Evolutionary conservation across 2,888 invertebrate genomes (phyloP).

Genomic region (Ophion ventricosus): DNA sequence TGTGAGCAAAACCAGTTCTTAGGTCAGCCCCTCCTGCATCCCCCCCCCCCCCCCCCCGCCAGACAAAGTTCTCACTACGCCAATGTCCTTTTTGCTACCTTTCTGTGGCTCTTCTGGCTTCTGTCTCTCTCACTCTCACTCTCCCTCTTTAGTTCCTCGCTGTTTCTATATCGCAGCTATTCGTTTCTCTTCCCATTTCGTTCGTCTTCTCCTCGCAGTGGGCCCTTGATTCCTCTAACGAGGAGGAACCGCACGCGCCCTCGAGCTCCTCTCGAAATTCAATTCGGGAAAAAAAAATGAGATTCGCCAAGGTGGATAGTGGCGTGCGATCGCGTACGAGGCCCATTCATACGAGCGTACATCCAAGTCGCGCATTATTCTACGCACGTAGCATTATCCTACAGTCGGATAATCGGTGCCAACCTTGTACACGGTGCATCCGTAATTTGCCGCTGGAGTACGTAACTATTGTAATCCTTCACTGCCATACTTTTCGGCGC

Average conservation of each 20-base stretch:
- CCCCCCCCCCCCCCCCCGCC: slow-evolving; percentile 25
- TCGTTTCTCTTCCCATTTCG: slow-evolving; percentile 34
- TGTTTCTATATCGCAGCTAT: slow-evolving; percentile 32
- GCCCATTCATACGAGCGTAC: background rate
- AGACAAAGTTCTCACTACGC: too few species aligned
- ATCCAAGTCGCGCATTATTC: slow-evolving; percentile 29
- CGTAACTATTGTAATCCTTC: background rate
- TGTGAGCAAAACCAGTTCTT: too few species aligned
- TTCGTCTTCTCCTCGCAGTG: slow-evolving; percentile 28
- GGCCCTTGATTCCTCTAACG: slow-evolving; percentile 62
- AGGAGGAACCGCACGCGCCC: slow-evolving; percentile 69
- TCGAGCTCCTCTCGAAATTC: slow-evolving; percentile 65
- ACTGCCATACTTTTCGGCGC: background rate
- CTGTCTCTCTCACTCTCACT: slow-evolving; percentile 32
- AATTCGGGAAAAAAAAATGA: slow-evolving; percentile 63
- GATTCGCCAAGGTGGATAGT: slow-evolving; percentile 27
- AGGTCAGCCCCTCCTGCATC: slow-evolving; percentile 42
- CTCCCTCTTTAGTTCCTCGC: slow-evolving; percentile 1
- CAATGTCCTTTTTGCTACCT: slow-evolving; percentile 56
- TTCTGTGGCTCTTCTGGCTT: slow-evolving; percentile 45
- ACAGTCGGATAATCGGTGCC: background rate
- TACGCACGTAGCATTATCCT: background rate
- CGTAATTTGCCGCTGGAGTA: slow-evolving; percentile 1
- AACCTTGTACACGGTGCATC: background rate
- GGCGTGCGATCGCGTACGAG: slow-evolving; percentile 4